A percentile compares a stretch with the other conserved stretches of the same genome.
Evolutionary conservation across 2,888 invertebrate genomes (phyloP).

Genomic region (Monochamus alternatus): DNA sequence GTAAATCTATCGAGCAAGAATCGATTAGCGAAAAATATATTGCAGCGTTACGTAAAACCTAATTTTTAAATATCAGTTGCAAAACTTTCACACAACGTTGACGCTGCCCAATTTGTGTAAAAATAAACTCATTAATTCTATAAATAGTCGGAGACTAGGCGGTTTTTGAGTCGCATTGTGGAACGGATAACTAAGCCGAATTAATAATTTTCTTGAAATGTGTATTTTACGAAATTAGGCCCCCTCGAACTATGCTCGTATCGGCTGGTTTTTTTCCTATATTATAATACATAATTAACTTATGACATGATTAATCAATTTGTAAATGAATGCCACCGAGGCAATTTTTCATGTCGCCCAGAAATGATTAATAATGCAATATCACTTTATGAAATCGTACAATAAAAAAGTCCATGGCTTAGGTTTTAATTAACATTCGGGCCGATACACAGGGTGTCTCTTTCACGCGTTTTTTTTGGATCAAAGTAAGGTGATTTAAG

Average conservation of each 20-base stretch:
- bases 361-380: constrained; percentile 48
- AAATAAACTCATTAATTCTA: background rate
- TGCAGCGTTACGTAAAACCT: background rate
- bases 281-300: constrained; percentile 47
- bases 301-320: constrained; percentile 51
- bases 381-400: constrained; percentile 39
- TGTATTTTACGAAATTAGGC: background rate
- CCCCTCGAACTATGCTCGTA: background rate
- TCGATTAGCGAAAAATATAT: background rate
- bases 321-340: constrained; percentile 47
- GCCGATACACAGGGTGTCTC: background rate
- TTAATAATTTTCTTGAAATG: background rate
- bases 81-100: background rate
- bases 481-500: too few relatives aligned
- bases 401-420: constrained; percentile 37
- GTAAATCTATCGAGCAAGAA: too few relatives aligned
- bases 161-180: background rate
- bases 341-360: constrained; percentile 51
- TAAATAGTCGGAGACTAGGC: background rate
- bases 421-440: constrained; percentile 9
- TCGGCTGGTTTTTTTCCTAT: constrained; percentile 4
- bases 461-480: too few relatives aligned
- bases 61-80: background rate
- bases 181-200: background rate
- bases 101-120: background rate